phyloP scores from a whole-genome alignment of 2,888 invertebrate species.

The Cryptus viduatorius region DNA sequence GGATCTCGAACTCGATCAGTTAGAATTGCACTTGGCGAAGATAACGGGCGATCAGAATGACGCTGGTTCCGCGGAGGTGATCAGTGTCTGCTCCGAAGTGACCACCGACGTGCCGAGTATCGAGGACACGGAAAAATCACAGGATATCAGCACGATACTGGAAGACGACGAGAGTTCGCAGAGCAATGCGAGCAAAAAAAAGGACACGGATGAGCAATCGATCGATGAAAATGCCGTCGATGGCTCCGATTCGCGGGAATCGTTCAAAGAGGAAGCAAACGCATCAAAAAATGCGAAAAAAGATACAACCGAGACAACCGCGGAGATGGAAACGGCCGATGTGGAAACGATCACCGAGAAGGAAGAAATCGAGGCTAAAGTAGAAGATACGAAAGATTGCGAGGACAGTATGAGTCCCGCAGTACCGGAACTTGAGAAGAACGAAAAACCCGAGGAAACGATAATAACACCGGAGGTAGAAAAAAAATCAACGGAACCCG shows the following conservation, averaged over 20 bases:
- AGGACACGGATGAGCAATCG: slow-evolving; percentile 72
- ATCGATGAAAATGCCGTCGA: slow-evolving; percentile 71
- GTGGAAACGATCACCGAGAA: slow-evolving; percentile 52
- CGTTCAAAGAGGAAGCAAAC: slow-evolving; percentile 72
- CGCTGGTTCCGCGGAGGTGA: slow-evolving; percentile 71
- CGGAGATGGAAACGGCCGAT: slow-evolving; percentile 33
- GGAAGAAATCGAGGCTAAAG: slow-evolving; percentile 59
- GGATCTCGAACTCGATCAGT: slow-evolving; percentile 72
- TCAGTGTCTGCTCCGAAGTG: slow-evolving; percentile 75
- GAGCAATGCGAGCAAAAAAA: slow-evolving; percentile 72
- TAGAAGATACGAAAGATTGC: slow-evolving; percentile 49
- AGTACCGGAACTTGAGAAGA: slow-evolving; percentile 53
- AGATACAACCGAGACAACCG: slow-evolving; percentile 56
- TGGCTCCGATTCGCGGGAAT: slow-evolving; percentile 73
- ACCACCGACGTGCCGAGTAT: slow-evolving; percentile 73
- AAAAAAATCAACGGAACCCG: slow-evolving; percentile 1
- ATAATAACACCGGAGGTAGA: slow-evolving; percentile 37
- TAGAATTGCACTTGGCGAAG: slow-evolving; percentile 77
- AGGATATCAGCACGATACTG: slow-evolving; percentile 78
- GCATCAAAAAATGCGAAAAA: slow-evolving; percentile 62
- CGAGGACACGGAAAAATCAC: slow-evolving; percentile 79
- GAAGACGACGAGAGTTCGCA: slow-evolving; percentile 77
- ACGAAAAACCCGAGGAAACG: slow-evolving; percentile 64
- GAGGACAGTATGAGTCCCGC: slow-evolving; percentile 33
- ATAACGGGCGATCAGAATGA: slow-evolving; percentile 79